Conservation (phyloP, 2,797 vertebrate species). For the Choloepus didactylus region DNA sequence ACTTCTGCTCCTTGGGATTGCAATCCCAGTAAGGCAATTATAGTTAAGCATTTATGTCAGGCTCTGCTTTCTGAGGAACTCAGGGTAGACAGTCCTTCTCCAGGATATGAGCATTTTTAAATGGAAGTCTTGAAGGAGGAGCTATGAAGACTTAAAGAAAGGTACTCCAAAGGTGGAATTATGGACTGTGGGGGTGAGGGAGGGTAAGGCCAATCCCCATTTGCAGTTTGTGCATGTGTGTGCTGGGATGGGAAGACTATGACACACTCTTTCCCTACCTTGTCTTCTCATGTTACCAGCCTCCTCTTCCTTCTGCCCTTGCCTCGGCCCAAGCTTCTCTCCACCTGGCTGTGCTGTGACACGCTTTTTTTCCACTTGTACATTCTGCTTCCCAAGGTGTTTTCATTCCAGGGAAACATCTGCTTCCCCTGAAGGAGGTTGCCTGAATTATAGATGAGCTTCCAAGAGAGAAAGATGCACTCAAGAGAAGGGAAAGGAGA, state of each 20-base stretch:
- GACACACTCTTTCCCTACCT: neutral
- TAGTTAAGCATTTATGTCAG: neutral
- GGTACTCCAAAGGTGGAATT: neutral
- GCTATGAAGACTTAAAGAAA: neutral
- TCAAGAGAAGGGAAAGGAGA: neutral
- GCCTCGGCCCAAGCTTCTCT: neutral
- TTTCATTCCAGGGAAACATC: constrained; percentile 70
- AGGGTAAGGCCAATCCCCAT: neutral
- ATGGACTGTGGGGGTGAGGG: neutral
- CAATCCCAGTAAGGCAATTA: neutral
- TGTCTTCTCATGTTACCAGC: neutral
- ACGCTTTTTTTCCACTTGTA: neutral
- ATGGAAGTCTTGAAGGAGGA: neutral
- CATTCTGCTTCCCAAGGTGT: constrained; percentile 63
- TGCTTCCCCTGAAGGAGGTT: constrained; percentile 71
- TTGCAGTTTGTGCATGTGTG: neutral
- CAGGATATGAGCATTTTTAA: neutral
- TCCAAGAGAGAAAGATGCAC: constrained; percentile 45
- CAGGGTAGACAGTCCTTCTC: neutral
- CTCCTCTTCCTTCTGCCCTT: constrained; percentile 55
- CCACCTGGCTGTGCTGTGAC: constrained; percentile 18
- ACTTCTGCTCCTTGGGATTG: neutral
- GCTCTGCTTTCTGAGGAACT: constrained; percentile 18
- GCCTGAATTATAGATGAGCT: constrained; percentile 67
- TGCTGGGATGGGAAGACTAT: neutral